Evolutionary conservation across 1,140 invertebrate species (phyloP), one percentile per base, ranked within the genome.

Genomic region (Zeugodacus cucurbitae): DNA sequence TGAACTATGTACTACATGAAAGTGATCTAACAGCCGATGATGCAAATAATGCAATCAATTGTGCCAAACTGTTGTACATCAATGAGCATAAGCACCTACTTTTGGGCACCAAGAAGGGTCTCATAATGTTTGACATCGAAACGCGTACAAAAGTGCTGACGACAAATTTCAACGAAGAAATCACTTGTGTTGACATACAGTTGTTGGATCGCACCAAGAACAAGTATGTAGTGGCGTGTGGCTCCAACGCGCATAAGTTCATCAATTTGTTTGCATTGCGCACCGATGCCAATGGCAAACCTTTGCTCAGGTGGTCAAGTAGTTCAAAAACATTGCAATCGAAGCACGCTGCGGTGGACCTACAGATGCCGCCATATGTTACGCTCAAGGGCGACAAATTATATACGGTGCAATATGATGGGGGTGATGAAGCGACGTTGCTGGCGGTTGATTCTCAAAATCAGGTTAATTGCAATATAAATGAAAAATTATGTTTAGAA

Each of bases 81-180:
- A 82, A 87, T 4, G 91, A 92, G 7, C 87, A 88, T 7, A 48
- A 89, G 10, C 93, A 93, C 74, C 74, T 93, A 7, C 87, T 93
- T 1, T 85, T 93, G 34, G 93, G 93, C 8, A 93, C 92, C 0
- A 59, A 89, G 20, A 88, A 89, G 37, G 93, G 93, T 14, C 85
- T 93, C 0, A 89, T 92, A 10, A 90, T 93, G 1, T 92, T 91
- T 17, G 91, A 93, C 86, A 85, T 91, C 0, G 86, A 86, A 6
- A 62, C n/a, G 2, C 89, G 88, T 0, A 34, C 89, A 22, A 59
- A 88, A 26, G 88, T 91, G 3, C 87, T 92, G 32, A 89, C 90
- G 2, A 92, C 91, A 85, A 93, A 91, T 89, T 89, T 93, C 17
- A 93, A 92, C 82, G 92, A 93, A 32, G 87, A 89, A 3, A 92